Percentiles rank a stretch among this genome's conserved stretches.
Evolutionary conservation across 2,113 vertebrate genomes (phyloP).

Genomic region (Calidris pugnax): DNA sequence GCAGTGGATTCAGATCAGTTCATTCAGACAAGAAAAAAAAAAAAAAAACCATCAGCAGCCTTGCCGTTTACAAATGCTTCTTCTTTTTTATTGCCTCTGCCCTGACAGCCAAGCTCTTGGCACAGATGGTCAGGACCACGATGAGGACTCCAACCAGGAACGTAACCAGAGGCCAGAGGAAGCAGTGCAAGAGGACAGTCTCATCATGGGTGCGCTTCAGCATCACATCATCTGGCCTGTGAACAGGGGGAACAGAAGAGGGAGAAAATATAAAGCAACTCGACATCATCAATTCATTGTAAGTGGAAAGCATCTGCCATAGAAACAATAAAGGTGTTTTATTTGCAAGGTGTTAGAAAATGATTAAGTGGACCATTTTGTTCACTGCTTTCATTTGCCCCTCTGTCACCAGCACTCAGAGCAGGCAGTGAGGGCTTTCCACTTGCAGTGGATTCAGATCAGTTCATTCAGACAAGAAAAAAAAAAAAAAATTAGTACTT

Average conservation of each 20-base stretch:
- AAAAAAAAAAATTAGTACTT: not conserved
- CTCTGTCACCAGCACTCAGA: not conserved
- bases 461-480: not conserved
- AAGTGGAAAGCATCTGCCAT: not conserved
- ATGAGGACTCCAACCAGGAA: slow-evolving; percentile 92
- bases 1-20: not conserved
- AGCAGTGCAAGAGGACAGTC: slow-evolving; percentile 91
- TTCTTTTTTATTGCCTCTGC: slow-evolving; percentile 94
- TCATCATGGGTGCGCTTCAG: slow-evolving; percentile 88
- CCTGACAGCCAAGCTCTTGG: slow-evolving; percentile 88
- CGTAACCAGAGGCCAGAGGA: slow-evolving; percentile 93
- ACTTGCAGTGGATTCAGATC: not conserved
- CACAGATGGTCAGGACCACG: slow-evolving; percentile 90
- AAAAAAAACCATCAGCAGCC: not conserved
- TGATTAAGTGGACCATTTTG: not conserved
- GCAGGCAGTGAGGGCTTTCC: not conserved
- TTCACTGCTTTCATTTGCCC: not conserved
- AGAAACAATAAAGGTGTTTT: not conserved
- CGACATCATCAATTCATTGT: not conserved
- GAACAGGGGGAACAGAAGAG: not conserved
- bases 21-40: not conserved
- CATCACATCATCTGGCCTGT: slow-evolving; percentile 91
- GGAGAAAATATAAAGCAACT: not conserved
- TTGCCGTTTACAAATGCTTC: slow-evolving; percentile 81
- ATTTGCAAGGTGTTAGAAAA: not conserved